These are phyloP conservation scores for Platysternon megacephalum DNA, from an alignment of 2,113 vertebrate species.

Conservation along the genomic window DNA sequence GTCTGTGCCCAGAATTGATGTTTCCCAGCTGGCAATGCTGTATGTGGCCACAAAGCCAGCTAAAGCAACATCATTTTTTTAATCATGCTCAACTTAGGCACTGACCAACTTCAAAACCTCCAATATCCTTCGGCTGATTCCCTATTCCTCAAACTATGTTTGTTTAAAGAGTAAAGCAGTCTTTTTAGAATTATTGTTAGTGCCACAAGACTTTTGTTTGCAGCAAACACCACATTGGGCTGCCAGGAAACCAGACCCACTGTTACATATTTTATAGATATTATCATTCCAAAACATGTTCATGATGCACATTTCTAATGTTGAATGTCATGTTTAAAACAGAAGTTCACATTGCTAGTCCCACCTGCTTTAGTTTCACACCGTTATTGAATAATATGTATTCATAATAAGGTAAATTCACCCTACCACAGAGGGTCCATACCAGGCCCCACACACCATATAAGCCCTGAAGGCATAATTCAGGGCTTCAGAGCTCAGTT, in stretches of 20 bases:
- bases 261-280: background rate
- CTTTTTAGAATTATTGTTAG: background rate
- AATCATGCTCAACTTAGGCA: background rate
- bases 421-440: background rate
- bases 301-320: background rate
- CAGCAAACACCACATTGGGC: background rate
- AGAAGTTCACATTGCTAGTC: background rate
- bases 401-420: background rate
- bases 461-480: fast-evolving
- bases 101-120: background rate
- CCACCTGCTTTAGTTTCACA: constrained; percentile 5
- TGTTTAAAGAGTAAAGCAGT: background rate
- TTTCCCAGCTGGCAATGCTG: background rate
- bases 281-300: background rate
- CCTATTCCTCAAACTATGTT: background rate
- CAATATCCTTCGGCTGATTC: background rate
- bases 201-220: background rate
- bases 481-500: background rate
- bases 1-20: background rate
- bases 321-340: background rate
- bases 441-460: background rate
- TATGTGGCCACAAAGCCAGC: fast-evolving
- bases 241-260: background rate
- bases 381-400: background rate
- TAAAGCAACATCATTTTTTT: background rate